Percentiles rank a stretch among this genome's conserved stretches.
Conservation (phyloP, 2,888 invertebrate species). For the Patella depressa region DNA sequence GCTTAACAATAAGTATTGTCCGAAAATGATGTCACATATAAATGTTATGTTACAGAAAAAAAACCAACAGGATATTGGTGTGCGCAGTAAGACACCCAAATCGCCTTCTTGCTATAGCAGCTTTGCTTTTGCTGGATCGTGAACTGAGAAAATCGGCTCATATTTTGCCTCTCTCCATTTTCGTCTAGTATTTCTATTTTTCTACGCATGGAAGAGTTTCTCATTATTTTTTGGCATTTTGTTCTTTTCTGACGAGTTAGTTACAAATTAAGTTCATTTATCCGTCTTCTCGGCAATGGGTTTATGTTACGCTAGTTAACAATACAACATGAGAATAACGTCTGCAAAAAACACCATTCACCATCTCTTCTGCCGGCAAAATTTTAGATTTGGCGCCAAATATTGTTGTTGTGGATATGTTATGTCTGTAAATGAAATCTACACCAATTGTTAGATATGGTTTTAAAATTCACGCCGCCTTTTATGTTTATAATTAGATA, state of each 20-base stretch:
- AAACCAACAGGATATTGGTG: no score
- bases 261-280: slow-evolving; percentile 10
- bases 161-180: not conserved
- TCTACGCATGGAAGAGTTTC: slow-evolving; percentile 7
- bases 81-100: no score
- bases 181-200: slow-evolving; percentile 1
- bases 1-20: no score
- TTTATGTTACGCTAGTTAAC: slow-evolving; percentile 12
- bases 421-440: slow-evolving; percentile 1
- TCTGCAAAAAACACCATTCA: not conserved
- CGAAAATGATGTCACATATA: no score
- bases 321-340: not conserved
- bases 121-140: no score
- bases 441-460: not conserved
- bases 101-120: no score
- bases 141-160: no score
- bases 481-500: no score
- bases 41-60: no score
- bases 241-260: not conserved
- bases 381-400: slow-evolving; percentile 1
- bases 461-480: no score
- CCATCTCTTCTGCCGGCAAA: not conserved
- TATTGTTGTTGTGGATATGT: not conserved
- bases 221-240: slow-evolving; percentile 12
- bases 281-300: slow-evolving; percentile 9